A percentile compares a stretch with the other conserved stretches of the same genome.
phyloP scores from a whole-genome alignment of 2,113 vertebrate species.

The Mormyrus lacerda region DNA sequence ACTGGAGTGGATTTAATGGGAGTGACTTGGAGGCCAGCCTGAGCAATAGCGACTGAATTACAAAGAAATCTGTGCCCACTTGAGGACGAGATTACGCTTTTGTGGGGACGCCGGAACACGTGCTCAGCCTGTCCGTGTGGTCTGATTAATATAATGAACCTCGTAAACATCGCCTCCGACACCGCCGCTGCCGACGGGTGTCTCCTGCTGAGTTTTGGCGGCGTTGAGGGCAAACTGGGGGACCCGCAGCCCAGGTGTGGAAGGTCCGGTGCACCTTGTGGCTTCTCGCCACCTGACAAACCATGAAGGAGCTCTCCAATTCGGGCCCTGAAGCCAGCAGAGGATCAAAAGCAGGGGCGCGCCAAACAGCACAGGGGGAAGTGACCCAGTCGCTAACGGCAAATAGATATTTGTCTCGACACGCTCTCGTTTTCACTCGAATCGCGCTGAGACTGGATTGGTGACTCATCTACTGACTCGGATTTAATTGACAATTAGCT shows the following conservation, averaged over 20 bases:
- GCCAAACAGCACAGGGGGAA: background rate
- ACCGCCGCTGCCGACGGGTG: constrained; percentile 63
- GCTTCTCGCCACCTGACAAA: background rate
- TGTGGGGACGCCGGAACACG: constrained; percentile 65
- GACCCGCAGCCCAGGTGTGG: background rate
- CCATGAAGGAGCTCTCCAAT: background rate
- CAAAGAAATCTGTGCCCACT: constrained; percentile 68
- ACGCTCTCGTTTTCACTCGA: background rate
- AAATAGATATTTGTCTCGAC: background rate
- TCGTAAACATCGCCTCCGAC: constrained; percentile 62
- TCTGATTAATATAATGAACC: constrained; percentile 62
- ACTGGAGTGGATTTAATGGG: constrained; percentile 56
- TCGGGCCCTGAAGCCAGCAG: background rate
- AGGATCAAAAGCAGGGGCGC: too few species aligned
- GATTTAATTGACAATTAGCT: background rate
- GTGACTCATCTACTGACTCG: background rate
- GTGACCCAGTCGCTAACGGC: background rate
- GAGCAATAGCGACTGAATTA: constrained; percentile 64
- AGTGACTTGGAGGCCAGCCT: constrained; percentile 58
- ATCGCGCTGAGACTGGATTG: background rate
- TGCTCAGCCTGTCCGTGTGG: constrained; percentile 67
- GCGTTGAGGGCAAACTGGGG: background rate
- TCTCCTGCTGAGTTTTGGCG: constrained; percentile 20
- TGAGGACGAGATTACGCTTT: constrained; percentile 77
- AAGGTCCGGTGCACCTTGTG: background rate